Conservation (phyloP, 2,797 vertebrate genomes). For the Lutjanus argentimaculatus region DNA sequence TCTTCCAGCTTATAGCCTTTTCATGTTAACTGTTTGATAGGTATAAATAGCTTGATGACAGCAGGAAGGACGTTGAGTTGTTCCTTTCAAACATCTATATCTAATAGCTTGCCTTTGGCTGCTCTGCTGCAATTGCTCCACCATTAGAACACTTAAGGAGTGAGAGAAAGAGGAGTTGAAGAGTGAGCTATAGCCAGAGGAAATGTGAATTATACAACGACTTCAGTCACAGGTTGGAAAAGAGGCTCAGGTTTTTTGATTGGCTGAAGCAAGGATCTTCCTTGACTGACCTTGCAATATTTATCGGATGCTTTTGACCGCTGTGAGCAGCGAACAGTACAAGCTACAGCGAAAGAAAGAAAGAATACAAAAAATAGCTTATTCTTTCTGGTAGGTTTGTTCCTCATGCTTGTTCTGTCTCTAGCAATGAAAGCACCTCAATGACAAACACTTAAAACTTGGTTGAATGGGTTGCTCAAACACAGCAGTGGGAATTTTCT, state of each 20-base stretch:
- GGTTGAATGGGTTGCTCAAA: constrained; percentile 25
- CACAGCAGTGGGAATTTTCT: constrained; percentile 51
- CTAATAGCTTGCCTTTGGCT: constrained; percentile 70
- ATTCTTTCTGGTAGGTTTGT: background rate
- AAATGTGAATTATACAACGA: constrained; percentile 73
- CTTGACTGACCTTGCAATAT: constrained; percentile 66
- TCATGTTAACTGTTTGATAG: constrained; percentile 39
- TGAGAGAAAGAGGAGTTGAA: constrained; percentile 47
- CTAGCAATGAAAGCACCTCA: background rate
- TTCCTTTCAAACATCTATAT: constrained; percentile 63
- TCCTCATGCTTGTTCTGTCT: background rate
- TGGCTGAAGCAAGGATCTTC: constrained; percentile 53
- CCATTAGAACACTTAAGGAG: constrained; percentile 73
- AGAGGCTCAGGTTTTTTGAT: constrained; percentile 39
- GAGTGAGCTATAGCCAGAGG: constrained; percentile 63
- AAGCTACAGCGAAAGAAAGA: background rate
- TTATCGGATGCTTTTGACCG: constrained; percentile 52
- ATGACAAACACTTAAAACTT: constrained; percentile 12
- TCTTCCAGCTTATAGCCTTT: constrained; percentile 26
- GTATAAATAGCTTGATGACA: constrained; percentile 63
- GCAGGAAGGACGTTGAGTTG: constrained; percentile 42
- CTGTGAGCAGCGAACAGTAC: constrained; percentile 27
- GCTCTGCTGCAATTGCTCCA: constrained; percentile 57
- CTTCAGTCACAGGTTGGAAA: constrained; percentile 63
- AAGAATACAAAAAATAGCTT: background rate